Conservation (phyloP, 2,113 vertebrate genomes). For the Pteruthius melanotis region DNA sequence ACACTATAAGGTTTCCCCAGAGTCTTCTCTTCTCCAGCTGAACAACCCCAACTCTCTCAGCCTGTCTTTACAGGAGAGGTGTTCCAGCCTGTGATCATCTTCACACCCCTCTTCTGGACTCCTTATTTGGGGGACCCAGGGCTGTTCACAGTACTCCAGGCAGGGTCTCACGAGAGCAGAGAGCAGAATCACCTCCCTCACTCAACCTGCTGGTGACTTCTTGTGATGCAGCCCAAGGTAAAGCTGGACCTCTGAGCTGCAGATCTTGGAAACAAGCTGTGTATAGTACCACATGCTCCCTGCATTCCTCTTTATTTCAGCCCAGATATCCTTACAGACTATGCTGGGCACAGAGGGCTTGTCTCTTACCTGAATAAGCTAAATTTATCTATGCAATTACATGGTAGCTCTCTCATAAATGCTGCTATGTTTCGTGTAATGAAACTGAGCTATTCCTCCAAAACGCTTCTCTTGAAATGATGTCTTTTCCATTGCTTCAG, state of each 20-base stretch:
- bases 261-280: not conserved
- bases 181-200: not conserved
- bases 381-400: not conserved
- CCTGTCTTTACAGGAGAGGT: not conserved
- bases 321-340: not conserved
- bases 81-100: not conserved
- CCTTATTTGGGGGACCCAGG: not conserved
- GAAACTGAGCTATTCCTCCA: not conserved
- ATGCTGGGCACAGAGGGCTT: not conserved
- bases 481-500: not conserved
- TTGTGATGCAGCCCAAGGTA: not conserved
- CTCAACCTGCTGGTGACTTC: not conserved
- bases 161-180: not conserved
- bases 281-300: not conserved
- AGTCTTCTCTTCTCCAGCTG: not conserved
- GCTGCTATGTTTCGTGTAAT: not conserved
- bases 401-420: not conserved
- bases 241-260: not conserved
- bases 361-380: not conserved
- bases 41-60: not conserved
- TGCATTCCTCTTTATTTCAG: not conserved
- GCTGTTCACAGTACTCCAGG: not conserved
- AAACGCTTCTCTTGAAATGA: not conserved
- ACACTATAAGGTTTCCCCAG: rapidly evolving
- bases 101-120: not conserved